Base-by-base conservation (phyloP, 2,888 invertebrate genomes). In the Chironomus tentans region DNA sequence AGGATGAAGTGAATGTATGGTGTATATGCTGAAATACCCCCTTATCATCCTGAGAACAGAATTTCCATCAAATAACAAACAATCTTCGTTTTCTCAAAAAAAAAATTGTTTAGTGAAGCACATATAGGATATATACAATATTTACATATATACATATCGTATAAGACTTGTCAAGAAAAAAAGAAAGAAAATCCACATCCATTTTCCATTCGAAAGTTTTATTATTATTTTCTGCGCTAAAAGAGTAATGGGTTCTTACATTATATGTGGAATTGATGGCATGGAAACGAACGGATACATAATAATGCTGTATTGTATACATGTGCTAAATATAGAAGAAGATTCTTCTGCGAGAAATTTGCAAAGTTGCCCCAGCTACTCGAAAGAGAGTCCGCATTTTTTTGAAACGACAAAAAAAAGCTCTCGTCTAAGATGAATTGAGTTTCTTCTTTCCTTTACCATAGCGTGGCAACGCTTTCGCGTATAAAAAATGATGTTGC, bases 1-100 rank as follows among this genome's bases (percentile, higher is more conserved):
- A 22, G 13, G 7, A 22, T 7, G 62, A 21, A 62, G 21, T 50
- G n/a, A 48, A 12, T 48, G 48, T 48, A 48, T 12, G 13, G 15
- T n/a, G 4, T 18, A 15, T 56, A 56, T 56, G 18, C 7, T 28
- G 48, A 72, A 38, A 72, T 61, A 24, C 46, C 72, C 72, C 46
- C 61, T 72, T 72, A 72, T 72, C 72, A 72, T 62, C 50, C 13
- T 50, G 38, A 62, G 72, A 21, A 38, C 62, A 62, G 56, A 15
- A 24, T 56, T 72, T 72, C 72, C 72, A 72, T 72, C 72, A 62
- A 72, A 61, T 62, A 72, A 62, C 62, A 61, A 72, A 72, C 62
- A 62, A 72, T 72, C 62, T 72, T 72, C 71, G 6, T 56, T 18
- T 15, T 18, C 15, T 15, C 50, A 7, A 56, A 56, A 56, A 56